Base-by-base conservation (phyloP, 2,797 vertebrate genomes). In the Chloroceryle amazona region DNA sequence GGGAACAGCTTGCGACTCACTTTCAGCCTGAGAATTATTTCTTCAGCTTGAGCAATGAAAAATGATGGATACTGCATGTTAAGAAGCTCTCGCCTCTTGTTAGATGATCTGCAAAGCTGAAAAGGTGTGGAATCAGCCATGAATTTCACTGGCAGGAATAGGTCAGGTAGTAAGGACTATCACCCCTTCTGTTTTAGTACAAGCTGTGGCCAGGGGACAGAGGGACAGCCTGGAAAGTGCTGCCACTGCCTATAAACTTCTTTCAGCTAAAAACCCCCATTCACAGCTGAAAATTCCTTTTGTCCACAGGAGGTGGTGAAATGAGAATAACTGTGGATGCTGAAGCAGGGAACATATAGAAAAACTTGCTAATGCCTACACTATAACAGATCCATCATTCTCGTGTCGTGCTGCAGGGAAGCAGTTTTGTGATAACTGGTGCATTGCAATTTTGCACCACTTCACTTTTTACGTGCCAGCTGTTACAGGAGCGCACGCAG, bases 361-460 rank as follows among this genome's bases (percentile, higher is more conserved):
- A 61, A 71, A 58, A 8, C 22, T 26, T 39, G 11, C 8, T 63
- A 2, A 46, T 18, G 29, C 3, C 23, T 31, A 2, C 8, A 14
- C 0, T 4, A 14, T 2, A 5, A 17, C 12, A 23, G 37, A 3
- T 0, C 3, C 9, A 23, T 41, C 18, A 0, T 5, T 21, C 22
- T 5, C 33, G 1, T 1, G 1, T 23, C 7, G 1, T 17, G 11
- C 12, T 46, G 61, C 23, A 39, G 28, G 58, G n/a, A 41, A 42
- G 63, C 20, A 26, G 54, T 5, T 55, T 3, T 25, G 52, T 37
- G 46, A 22, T 9, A 33, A 21, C 8, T 16, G 70, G 11, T 11
- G 14, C 20, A 1, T 6, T 61, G 71, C 9, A 14, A 22, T 62
- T 54, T 66, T 35, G 49, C 41, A 11, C 11, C 21, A 1, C 10